Conservation (phyloP, 2,113 vertebrate species). For the Tenebrosternarchus preto region DNA sequence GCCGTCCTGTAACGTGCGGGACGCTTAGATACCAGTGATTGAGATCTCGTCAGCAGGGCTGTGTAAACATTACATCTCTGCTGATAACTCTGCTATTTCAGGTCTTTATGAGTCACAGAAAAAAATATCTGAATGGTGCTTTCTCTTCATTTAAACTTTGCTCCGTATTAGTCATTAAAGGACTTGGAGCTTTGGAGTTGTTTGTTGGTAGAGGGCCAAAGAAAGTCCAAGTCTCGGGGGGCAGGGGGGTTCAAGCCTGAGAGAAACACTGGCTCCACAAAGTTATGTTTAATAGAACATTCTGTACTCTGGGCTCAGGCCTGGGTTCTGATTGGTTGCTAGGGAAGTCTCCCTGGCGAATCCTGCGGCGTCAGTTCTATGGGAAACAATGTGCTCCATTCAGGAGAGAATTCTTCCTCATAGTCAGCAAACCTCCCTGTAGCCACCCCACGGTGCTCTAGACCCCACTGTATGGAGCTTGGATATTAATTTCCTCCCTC, state of each 20-base stretch:
- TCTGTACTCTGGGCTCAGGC: constrained; percentile 60
- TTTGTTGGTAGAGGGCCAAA: constrained; percentile 38
- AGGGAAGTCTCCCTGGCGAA: constrained; percentile 58
- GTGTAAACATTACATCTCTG: constrained; percentile 40
- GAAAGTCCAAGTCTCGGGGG: constrained; percentile 31
- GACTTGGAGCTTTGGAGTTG: constrained; percentile 13
- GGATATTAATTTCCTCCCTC: constrained; percentile 1
- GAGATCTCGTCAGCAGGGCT: constrained; percentile 15
- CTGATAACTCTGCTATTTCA: not conserved
- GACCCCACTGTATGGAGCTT: constrained; percentile 6
- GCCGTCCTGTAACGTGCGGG: no score
- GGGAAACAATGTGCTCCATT: constrained; percentile 42
- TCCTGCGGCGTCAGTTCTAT: constrained; percentile 42
- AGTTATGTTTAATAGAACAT: constrained; percentile 70
- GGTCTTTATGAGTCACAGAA: constrained; percentile 17
- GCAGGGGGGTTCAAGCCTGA: constrained; percentile 24
- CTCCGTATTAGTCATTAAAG: constrained; percentile 16
- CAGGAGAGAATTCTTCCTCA: constrained; percentile 31
- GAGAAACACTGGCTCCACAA: constrained; percentile 52
- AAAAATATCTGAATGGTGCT: constrained; percentile 21
- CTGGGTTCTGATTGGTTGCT: constrained; percentile 45
- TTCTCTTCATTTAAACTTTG: constrained; percentile 40
- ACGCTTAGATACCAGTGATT: constrained; percentile 18
- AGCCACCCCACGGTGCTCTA: constrained; percentile 8
- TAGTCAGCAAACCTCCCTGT: constrained; percentile 26